Evolutionary conservation across 2,113 vertebrate species (phyloP).

Genomic region (Xenus cinereus): DNA sequence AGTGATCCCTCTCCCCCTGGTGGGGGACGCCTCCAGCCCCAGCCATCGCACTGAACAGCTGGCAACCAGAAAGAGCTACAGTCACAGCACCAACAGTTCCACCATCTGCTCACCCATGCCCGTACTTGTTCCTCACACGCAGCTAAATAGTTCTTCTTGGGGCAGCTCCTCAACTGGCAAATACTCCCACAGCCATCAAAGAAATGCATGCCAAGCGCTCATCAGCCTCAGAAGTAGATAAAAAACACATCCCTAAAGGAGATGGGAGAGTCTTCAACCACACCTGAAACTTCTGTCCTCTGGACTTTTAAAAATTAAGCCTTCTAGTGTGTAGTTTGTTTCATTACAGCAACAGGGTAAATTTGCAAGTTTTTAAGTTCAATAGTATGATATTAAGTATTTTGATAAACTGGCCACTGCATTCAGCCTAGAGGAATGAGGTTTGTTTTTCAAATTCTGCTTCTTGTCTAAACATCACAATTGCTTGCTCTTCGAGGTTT

Average conservation of each 20-base stretch:
- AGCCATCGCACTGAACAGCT: rapidly evolving
- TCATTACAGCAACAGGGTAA: not conserved
- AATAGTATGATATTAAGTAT: not conserved
- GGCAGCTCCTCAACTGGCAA: rapidly evolving
- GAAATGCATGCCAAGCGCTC: not conserved
- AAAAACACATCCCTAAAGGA: not conserved
- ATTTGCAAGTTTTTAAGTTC: rapidly evolving
- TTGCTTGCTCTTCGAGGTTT: not conserved
- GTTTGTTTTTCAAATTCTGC: not conserved
- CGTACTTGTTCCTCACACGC: not conserved
- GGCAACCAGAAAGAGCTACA: rapidly evolving
- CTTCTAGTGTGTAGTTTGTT: rapidly evolving
- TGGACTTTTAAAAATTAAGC: not conserved
- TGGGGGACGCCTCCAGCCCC: not conserved
- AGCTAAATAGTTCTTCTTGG: not conserved
- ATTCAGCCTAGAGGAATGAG: not conserved
- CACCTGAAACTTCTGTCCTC: not conserved
- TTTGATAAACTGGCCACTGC: not conserved
- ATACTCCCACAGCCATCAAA: not conserved
- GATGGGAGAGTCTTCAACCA: not conserved
- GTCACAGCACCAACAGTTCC: not conserved
- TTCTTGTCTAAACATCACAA: not conserved
- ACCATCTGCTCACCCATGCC: rapidly evolving
- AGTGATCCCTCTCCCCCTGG: rapidly evolving
- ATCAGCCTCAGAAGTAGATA: not conserved